phyloP scores from a whole-genome alignment of 2,113 vertebrate genomes.

The Pituophis catenifer region DNA sequence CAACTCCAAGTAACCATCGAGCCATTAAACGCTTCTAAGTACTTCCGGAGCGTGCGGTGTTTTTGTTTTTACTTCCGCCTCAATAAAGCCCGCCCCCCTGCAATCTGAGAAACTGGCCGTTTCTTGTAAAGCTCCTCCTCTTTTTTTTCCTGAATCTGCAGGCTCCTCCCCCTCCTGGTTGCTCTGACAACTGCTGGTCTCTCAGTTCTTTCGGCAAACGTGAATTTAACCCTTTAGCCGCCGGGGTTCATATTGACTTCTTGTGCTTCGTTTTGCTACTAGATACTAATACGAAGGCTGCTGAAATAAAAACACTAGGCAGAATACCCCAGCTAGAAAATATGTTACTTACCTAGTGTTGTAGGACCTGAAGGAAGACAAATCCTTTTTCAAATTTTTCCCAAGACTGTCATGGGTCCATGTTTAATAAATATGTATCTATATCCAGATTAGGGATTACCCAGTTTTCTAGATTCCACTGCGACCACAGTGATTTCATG shows the following conservation, averaged over 20 bases:
- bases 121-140: background rate
- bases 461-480: background rate
- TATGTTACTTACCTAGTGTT: background rate
- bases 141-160: background rate
- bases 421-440: background rate
- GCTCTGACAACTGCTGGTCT: background rate
- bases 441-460: background rate
- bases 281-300: background rate
- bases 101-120: no score
- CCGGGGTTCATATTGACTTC: background rate
- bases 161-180: background rate
- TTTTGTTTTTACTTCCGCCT: background rate
- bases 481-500: background rate
- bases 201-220: background rate
- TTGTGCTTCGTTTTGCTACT: background rate
- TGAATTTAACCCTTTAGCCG: background rate
- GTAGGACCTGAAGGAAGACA: no score
- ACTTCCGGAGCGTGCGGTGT: conserved; percentile 7
- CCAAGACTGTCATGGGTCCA: background rate
- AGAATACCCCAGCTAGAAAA: background rate
- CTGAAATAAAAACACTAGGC: background rate
- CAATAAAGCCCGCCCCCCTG: background rate
- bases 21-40: no score
- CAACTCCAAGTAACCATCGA: accelerated
- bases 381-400: background rate